Evolutionary conservation across 2,888 invertebrate genomes (phyloP).

Genomic region (Lissocephala sabroskyi): DNA sequence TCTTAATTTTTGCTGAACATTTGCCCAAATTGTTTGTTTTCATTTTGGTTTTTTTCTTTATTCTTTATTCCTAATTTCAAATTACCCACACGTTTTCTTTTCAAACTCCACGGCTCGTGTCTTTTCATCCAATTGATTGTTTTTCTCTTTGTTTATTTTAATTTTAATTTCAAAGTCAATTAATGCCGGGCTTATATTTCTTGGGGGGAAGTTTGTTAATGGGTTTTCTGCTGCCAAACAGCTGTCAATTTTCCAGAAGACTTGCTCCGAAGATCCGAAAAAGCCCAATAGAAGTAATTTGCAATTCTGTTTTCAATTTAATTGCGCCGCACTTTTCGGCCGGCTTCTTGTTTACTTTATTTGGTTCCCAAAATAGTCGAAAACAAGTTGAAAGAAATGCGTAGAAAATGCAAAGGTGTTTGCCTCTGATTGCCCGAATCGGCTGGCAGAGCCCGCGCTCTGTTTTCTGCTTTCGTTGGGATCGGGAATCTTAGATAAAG

Average conservation of each 20-base stretch:
- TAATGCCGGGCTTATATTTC: no score
- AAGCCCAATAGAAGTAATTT: constrained; percentile 1
- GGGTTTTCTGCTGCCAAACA: no score
- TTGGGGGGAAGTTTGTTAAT: no score
- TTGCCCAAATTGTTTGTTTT: no score
- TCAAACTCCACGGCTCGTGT: no score
- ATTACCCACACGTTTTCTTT: no score
- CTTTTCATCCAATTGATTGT: no score
- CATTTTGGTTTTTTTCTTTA: no score
- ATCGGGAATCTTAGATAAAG: neutral
- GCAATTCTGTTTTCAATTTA: constrained; percentile 1
- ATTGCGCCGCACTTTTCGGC: constrained; percentile 15
- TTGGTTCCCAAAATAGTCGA: constrained; percentile 8
- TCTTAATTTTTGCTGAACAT: no score
- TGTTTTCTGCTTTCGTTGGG: neutral
- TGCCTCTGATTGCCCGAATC: neutral
- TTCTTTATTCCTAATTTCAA: no score
- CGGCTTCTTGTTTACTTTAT: constrained; percentile 7
- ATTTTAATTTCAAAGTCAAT: neutral
- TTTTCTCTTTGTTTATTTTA: neutral
- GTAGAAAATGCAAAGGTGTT: constrained; percentile 2
- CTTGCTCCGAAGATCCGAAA: no score
- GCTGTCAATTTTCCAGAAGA: no score
- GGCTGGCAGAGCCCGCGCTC: neutral
- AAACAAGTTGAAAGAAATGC: constrained; percentile 4